Percentiles rank a stretch among this genome's conserved stretches.
Conservation (phyloP, 2,888 invertebrate species). For the Coleophora deauratella region DNA sequence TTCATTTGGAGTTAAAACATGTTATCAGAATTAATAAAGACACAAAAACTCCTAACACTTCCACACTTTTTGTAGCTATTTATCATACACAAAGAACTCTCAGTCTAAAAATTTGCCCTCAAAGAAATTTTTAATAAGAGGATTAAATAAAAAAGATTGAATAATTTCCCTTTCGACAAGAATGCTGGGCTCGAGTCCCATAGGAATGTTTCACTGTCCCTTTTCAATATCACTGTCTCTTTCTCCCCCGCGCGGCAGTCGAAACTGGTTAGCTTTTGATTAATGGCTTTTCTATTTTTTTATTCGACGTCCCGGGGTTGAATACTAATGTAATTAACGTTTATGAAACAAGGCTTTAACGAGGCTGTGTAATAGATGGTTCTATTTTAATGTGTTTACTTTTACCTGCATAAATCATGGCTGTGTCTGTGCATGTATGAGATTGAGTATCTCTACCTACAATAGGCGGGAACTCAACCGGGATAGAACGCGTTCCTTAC, state of each 20-base stretch:
- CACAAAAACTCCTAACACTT: conserved; percentile 16
- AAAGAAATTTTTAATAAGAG: conserved; percentile 14
- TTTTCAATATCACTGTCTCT: conserved; percentile 11
- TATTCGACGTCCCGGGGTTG: conserved; percentile 15
- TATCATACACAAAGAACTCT: conserved; percentile 14
- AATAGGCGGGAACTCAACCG: too few relatives aligned
- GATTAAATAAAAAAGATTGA: conserved; percentile 8
- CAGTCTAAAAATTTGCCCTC: conserved; percentile 16
- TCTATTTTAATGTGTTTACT: conserved; percentile 9
- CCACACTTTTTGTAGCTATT: conserved; percentile 13
- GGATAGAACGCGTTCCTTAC: neutral
- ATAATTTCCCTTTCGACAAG: conserved; percentile 17
- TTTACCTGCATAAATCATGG: neutral
- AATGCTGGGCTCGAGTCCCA: conserved; percentile 14
- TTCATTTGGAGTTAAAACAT: too few relatives aligned
- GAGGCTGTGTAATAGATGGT: conserved; percentile 6
- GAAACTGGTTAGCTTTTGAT: conserved; percentile 20
- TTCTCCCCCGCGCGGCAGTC: conserved; percentile 1
- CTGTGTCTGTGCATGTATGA: neutral
- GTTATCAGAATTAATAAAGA: neutral
- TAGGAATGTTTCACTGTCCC: conserved; percentile 16
- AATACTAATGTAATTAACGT: conserved; percentile 17
- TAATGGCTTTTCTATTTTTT: conserved; percentile 15
- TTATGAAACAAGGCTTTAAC: conserved; percentile 14
- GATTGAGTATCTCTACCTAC: neutral